Base-by-base conservation (phyloP, 2,113 vertebrate genomes). In the Labeo rohita region DNA sequence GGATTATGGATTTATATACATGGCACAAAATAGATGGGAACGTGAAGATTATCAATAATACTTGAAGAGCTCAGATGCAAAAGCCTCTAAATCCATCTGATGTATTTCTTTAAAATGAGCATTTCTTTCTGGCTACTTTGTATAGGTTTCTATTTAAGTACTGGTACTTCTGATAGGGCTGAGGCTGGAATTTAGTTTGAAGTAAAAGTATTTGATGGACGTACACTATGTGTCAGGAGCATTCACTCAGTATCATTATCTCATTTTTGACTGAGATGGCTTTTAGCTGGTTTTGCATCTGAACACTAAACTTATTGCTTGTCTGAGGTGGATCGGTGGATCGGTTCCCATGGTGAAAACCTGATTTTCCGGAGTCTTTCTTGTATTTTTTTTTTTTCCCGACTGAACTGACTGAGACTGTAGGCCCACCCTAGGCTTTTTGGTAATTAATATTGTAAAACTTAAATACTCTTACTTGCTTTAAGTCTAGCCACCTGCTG, bases 1-100 rank as follows among this genome's bases (percentile, higher is more conserved):
- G 56, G 39, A 61, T 80, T 63, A 61, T 79, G 28, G 76, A 79
- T 79, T 39, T 0, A 54, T 78, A 18, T 78, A 78, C 34, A 56
- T 80, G 56, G 39, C 61, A 45, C 3, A 15, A 23, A 23, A 28
- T 49, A 34, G 23, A 65, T 49, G 79, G 61, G 59, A 81, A 49
- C n/a, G 16, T 7, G 13, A 34, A 15, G 8, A 65, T 28, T 81
- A 66, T 49, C 1, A 4, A 47, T 63, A 47, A 45, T 23, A 28
- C 28, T 28, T 28, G 2, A 28, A 28, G 28, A 28, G 28, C 2
- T 28, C 28, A 28, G 28, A 28, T 28, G 28, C 28, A 28, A 28
- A 28, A 28, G 28, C 28, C 28, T 28, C 28, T 28, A 28, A 28
- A 28, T 28, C 28, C 28, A 28, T 28, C 28, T 28, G 28, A 2